Conservation (phyloP, 1,140 invertebrate species). For the Euwallacea similis region DNA sequence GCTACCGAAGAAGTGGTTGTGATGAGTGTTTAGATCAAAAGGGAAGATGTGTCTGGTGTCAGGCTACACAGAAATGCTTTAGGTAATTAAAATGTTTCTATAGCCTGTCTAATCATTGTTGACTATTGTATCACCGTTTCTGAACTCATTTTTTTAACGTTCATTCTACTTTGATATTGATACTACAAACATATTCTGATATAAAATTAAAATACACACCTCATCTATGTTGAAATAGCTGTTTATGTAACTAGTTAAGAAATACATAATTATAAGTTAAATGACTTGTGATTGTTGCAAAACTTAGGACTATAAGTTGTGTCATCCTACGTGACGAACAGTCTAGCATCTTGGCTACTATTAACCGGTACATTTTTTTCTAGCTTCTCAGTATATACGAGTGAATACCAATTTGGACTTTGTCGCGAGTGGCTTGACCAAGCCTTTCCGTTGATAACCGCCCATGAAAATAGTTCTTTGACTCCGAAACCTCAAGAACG, state of each 20-base stretch:
- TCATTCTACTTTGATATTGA: neutral
- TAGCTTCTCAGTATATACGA: slow-evolving; percentile 92
- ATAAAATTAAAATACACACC: no score
- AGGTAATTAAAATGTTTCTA: slow-evolving; percentile 4
- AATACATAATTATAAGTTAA: no score
- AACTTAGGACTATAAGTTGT: no score
- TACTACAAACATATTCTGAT: neutral
- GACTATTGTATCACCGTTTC: no score
- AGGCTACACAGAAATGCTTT: slow-evolving; percentile 87
- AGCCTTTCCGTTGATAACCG: slow-evolving; percentile 54
- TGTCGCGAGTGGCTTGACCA: slow-evolving; percentile 93
- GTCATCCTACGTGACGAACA: no score
- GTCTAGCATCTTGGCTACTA: no score
- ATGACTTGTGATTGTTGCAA: no score
- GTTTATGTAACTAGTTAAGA: no score
- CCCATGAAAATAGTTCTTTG: slow-evolving; percentile 49
- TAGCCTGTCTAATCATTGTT: no score
- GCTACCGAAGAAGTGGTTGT: slow-evolving; percentile 74
- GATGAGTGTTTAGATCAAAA: slow-evolving; percentile 79
- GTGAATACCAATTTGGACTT: slow-evolving; percentile 88
- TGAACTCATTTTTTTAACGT: neutral
- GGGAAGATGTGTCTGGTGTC: slow-evolving; percentile 93
- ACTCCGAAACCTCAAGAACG: slow-evolving; percentile 59
- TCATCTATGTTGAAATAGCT: no score
- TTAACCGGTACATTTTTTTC: neutral